Evolutionary conservation across 2,888 invertebrate species (phyloP).

Genomic region (Monoplex corrugatus): DNA sequence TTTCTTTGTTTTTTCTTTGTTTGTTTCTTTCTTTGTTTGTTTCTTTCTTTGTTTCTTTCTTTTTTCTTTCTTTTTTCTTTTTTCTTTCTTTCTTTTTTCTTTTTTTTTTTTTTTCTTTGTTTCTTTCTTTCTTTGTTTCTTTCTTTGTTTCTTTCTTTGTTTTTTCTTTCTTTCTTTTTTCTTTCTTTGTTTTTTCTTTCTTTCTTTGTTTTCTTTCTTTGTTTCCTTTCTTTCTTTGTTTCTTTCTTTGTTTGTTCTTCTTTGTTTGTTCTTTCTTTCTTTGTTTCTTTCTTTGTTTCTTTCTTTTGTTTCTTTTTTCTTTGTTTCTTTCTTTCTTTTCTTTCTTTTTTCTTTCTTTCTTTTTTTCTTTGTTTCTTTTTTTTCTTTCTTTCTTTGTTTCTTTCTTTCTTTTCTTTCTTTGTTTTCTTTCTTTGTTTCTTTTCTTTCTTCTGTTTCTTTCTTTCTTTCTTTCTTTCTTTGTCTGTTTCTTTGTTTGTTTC

Average conservation of each 20-base stretch:
- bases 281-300: neutral
- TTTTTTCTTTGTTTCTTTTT: too few relatives aligned
- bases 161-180: neutral
- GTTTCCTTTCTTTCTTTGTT: neutral
- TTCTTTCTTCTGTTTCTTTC: too few relatives aligned
- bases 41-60: too few relatives aligned
- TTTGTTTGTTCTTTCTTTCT: too few relatives aligned
- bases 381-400: neutral
- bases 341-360: neutral
- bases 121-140: neutral
- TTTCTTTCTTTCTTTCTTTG: too few relatives aligned
- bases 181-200: neutral
- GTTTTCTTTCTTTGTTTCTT: too few relatives aligned
- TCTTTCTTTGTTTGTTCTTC: neutral
- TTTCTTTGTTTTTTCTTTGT: neutral
- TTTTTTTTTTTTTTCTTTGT: neutral
- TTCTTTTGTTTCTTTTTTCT: constrained; percentile 5
- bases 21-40: neutral
- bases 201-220: neutral
- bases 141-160: neutral
- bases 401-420: too few relatives aligned
- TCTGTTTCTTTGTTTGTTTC: too few relatives aligned
- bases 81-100: neutral
- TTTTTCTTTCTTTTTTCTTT: neutral
- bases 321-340: neutral